These are phyloP conservation scores for Aphaenogaster rudis DNA, from an alignment of 1,140 invertebrate genomes.

Conservation along the genomic window DNA sequence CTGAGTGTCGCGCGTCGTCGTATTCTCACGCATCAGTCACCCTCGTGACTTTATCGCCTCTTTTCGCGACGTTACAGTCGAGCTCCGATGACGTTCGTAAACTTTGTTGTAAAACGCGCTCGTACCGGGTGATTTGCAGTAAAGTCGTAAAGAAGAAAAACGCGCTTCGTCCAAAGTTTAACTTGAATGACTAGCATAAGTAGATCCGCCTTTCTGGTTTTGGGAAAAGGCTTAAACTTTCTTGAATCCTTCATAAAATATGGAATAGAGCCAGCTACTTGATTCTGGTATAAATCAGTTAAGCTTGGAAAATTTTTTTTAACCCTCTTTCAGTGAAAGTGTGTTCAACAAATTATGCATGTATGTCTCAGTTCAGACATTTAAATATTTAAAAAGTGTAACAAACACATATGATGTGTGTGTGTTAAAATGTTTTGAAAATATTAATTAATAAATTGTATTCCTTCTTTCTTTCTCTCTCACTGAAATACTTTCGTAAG, in stretches of 20 bases:
- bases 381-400: background rate
- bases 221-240: background rate
- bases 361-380: background rate
- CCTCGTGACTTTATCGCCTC: constrained; percentile 29
- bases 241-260: constrained; percentile 22
- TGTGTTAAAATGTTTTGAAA: background rate
- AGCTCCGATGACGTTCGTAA: constrained; percentile 7
- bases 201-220: background rate
- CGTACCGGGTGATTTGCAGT: constrained; percentile 10
- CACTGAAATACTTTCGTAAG: background rate
- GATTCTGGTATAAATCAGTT: background rate
- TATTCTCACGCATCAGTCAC: constrained; percentile 16
- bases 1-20: background rate
- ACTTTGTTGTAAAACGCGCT: constrained; percentile 31
- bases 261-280: background rate
- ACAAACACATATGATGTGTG: background rate
- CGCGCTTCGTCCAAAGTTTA: background rate
- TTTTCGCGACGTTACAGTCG: constrained; percentile 4
- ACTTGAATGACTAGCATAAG: constrained; percentile 13
- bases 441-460: background rate
- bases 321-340: background rate
- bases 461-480: background rate
- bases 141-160: constrained; percentile 41
- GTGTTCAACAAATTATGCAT: background rate
- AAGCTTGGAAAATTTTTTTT: background rate